Conservation (phyloP, 2,888 invertebrate species). For the Lasioglossum zephyrum region DNA sequence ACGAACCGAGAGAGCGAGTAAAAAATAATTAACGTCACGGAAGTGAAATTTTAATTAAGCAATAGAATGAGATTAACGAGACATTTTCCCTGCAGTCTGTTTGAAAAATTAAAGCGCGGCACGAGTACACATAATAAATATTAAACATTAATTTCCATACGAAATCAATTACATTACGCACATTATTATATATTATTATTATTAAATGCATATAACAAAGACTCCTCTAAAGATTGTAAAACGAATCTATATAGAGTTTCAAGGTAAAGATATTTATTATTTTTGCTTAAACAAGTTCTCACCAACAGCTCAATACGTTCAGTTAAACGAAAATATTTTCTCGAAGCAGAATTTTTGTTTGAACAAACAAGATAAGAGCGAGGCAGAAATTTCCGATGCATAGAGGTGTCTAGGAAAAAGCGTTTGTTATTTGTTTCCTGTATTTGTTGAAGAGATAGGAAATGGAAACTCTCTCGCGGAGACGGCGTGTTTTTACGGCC, state of each 20-base stretch:
- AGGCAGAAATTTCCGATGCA: not conserved
- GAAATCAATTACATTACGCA: too few relatives aligned
- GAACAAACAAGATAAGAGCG: not conserved
- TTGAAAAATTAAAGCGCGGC: not conserved
- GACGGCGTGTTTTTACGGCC: not conserved
- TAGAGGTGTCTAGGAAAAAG: not conserved
- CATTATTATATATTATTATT: too few relatives aligned
- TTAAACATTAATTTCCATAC: not conserved
- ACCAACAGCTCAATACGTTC: not conserved
- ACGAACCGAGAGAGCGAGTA: not conserved
- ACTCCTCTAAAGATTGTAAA: not conserved
- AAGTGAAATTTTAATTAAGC: slow-evolving; percentile 5
- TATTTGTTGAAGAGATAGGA: not conserved
- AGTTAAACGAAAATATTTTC: not conserved
- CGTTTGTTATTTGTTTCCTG: not conserved
- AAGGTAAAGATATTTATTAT: not conserved
- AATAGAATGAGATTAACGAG: not conserved
- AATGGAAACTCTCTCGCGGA: not conserved
- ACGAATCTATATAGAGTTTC: not conserved
- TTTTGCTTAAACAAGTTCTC: not conserved
- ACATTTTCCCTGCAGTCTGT: too few relatives aligned
- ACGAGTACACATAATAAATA: not conserved
- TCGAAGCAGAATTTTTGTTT: not conserved
- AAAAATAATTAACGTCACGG: slow-evolving; percentile 19
- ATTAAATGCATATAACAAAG: too few relatives aligned